Conservation (phyloP, 2,888 invertebrate genomes). For the Azorinus chamasolen region DNA sequence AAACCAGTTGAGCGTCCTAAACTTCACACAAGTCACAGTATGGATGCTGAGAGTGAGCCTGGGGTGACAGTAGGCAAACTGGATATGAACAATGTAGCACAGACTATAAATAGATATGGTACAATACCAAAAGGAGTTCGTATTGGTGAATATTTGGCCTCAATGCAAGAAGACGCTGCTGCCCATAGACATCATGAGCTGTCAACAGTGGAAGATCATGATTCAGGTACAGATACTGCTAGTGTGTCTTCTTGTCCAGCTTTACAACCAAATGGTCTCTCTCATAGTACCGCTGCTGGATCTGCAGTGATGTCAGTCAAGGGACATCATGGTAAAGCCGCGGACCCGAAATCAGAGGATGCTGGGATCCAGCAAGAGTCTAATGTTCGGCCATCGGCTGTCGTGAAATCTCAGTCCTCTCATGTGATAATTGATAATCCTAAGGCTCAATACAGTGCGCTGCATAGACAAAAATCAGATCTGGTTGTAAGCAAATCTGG, state of each 20-base stretch:
- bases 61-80: conserved; percentile 92
- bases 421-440: conserved; percentile 78
- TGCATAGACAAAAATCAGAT: conserved; percentile 83
- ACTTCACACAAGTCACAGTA: conserved; percentile 65
- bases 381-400: conserved; percentile 82
- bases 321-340: neutral
- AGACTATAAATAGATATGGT: conserved; percentile 96
- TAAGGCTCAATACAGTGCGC: conserved; percentile 78
- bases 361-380: conserved; percentile 80
- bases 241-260: conserved; percentile 78
- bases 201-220: conserved; percentile 77
- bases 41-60: conserved; percentile 64
- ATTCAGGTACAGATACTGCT: conserved; percentile 81
- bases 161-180: conserved; percentile 88
- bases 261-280: conserved; percentile 53
- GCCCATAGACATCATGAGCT: conserved; percentile 64
- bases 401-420: conserved; percentile 84
- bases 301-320: conserved; percentile 11
- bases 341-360: conserved; percentile 38
- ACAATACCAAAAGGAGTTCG: conserved; percentile 98
- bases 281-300: conserved; percentile 25
- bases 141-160: conserved; percentile 98
- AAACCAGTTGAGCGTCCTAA: conserved; percentile 67
- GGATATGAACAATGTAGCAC: conserved; percentile 97
- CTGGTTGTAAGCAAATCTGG: conserved; percentile 58